phyloP scores from a whole-genome alignment of 2,888 invertebrate species.

The Oeneis ivallda region DNA sequence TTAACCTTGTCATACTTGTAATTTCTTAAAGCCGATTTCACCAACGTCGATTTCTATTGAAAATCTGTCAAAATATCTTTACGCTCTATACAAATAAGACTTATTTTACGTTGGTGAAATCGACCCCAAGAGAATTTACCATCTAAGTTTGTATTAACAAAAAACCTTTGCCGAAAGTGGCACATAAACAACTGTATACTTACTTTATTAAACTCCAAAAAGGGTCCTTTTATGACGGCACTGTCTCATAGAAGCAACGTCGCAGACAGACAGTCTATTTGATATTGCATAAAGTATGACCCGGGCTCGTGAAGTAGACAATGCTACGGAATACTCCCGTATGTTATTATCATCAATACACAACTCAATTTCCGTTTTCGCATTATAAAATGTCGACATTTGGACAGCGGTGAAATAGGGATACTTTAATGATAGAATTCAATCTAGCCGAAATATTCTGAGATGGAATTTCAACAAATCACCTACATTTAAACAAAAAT shows the following conservation, averaged over 20 bases:
- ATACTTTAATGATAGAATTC: not conserved
- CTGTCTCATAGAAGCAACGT: slow-evolving; percentile 15
- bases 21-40: too few species aligned
- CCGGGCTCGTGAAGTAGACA: slow-evolving; percentile 7
- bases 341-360: slow-evolving; percentile 5
- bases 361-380: slow-evolving; percentile 1
- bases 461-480: too few species aligned
- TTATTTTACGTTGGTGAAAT: too few species aligned
- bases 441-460: too few species aligned
- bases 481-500: too few species aligned
- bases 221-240: slow-evolving; percentile 4
- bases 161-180: not conserved
- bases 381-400: slow-evolving; percentile 4
- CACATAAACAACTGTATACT: slow-evolving; percentile 1
- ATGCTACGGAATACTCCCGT: slow-evolving; percentile 8
- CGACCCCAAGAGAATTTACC: too few species aligned
- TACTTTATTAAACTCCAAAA: slow-evolving; percentile 13
- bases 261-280: slow-evolving; percentile 16
- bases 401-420: not conserved
- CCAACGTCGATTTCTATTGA: too few species aligned
- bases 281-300: slow-evolving; percentile 26
- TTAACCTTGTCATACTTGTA: not conserved
- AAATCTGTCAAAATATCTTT: too few species aligned
- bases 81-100: too few species aligned
- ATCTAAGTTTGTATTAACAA: not conserved